These are phyloP conservation scores for Solea solea DNA, from an alignment of 2,113 vertebrate genomes.

Conservation along the genomic window DNA sequence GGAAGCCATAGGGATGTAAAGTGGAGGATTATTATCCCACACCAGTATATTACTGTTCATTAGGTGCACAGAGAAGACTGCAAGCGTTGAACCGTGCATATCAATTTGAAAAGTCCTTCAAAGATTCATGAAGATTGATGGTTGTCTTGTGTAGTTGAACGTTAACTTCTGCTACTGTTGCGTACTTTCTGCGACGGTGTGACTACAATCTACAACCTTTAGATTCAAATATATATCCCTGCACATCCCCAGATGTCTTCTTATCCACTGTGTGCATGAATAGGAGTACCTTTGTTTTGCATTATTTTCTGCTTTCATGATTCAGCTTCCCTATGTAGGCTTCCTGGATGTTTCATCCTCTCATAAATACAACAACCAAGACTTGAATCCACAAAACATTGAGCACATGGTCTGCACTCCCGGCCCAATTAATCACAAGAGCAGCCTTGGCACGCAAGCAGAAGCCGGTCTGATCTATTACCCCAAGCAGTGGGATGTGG, in stretches of 20 bases:
- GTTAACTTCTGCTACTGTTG: background rate
- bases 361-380: conserved; percentile 21
- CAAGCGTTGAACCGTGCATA: background rate
- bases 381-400: conserved; percentile 16
- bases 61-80: conserved; percentile 15
- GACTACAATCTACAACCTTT: background rate
- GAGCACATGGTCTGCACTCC: conserved; percentile 17
- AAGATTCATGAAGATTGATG: background rate
- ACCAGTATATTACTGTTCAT: conserved; percentile 7
- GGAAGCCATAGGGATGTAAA: conserved; percentile 57
- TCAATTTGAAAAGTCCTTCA: conserved; percentile 6
- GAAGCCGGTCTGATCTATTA: conserved; percentile 18
- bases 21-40: conserved; percentile 50
- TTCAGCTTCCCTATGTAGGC: background rate
- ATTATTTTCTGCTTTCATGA: conserved; percentile 10
- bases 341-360: conserved; percentile 7
- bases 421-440: conserved; percentile 37
- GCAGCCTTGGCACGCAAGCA: conserved; percentile 15
- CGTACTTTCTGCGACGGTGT: too few relatives aligned
- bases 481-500: conserved; percentile 12
- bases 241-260: background rate
- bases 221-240: background rate
- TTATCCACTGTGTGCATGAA: background rate
- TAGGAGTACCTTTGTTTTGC: background rate
- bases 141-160: background rate